Base-by-base conservation (phyloP, 2,797 vertebrate genomes). In the Smutsia gigantea region DNA sequence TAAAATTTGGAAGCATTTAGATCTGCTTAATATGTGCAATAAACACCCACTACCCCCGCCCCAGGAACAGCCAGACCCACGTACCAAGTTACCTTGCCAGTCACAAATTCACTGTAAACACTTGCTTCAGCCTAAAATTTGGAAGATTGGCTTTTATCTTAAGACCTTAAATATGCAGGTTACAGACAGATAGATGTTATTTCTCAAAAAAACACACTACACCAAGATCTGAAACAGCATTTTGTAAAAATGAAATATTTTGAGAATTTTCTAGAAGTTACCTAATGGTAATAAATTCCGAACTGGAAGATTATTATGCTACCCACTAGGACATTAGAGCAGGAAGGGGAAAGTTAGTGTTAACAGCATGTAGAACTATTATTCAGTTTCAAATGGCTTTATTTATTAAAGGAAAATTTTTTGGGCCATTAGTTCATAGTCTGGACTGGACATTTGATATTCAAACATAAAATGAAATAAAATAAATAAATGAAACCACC, bases 391-490 rank as follows among this genome's bases (percentile, higher is more conserved):
- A 98, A 96, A 97, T 96, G 91, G 57, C 1, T 3, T 74, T 90
- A 92, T 94, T 98, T 90, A 53, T 79, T 59, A 93, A 90, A 96
- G 77, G 31, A 71, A 29, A 87, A 25, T 90, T 96, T 97, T 97
- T 92, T 77, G 87, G 55, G 55, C 66, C 87, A 84, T 97, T 98
- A 29, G 0, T 90, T 97, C 83, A 95, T 97, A 93, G 49, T 81
- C 11, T 18, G 23, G 92, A 86, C 78, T 59, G 53, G 64, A 74
- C 90, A 93, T 82, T 96, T 81, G 79, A 59, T 94, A 90, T 97
- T 97, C 72, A 88, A 96, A 95, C 92, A 93, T 89, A 96, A 97
- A 96, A 95, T 92, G 72, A 97, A 97, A 85, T 46, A 75, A 95
- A 91, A 81, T 95, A 98, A 97, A 83, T 94, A 97, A 97, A 94